Evolutionary conservation across 2,888 invertebrate genomes (phyloP).

Genomic region (Acronicta psi): DNA sequence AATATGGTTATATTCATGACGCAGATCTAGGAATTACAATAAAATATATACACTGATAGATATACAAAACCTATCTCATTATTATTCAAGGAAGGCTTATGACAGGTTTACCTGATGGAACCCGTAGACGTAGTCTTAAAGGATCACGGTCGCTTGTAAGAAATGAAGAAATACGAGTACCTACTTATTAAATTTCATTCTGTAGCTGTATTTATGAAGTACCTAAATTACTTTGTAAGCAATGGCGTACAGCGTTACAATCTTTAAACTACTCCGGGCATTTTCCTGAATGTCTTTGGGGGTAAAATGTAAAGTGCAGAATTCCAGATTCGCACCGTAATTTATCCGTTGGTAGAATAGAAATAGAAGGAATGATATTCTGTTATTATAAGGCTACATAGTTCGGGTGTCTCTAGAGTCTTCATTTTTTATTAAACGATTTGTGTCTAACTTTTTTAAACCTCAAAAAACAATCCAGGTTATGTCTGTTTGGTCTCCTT

Average conservation of each 20-base stretch:
- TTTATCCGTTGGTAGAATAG: neutral
- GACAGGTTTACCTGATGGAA: slow-evolving; percentile 27
- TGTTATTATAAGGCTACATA: too few relatives aligned
- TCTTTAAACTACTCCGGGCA: slow-evolving; percentile 19
- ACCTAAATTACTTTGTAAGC: slow-evolving; percentile 27
- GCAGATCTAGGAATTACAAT: too few relatives aligned
- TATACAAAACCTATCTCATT: slow-evolving; percentile 15
- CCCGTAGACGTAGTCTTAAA: slow-evolving; percentile 35
- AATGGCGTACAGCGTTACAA: slow-evolving; percentile 7
- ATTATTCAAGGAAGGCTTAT: slow-evolving; percentile 16
- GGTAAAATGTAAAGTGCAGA: slow-evolving; percentile 8
- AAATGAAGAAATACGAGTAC: slow-evolving; percentile 20
- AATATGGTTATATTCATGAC: too few relatives aligned
- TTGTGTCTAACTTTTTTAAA: too few relatives aligned
- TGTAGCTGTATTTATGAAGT: slow-evolving; percentile 24
- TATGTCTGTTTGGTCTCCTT: too few relatives aligned
- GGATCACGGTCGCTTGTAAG: slow-evolving; percentile 7
- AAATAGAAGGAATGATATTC: too few relatives aligned
- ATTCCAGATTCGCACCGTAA: slow-evolving; percentile 10
- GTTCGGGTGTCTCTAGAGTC: too few relatives aligned
- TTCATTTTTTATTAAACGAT: too few relatives aligned
- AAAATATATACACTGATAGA: too few relatives aligned
- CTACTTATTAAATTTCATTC: slow-evolving; percentile 19
- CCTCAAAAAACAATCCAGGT: too few relatives aligned
- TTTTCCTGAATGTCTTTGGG: slow-evolving; percentile 4